Conservation (phyloP, 2,888 invertebrate species). For the Drosophila borealis region DNA sequence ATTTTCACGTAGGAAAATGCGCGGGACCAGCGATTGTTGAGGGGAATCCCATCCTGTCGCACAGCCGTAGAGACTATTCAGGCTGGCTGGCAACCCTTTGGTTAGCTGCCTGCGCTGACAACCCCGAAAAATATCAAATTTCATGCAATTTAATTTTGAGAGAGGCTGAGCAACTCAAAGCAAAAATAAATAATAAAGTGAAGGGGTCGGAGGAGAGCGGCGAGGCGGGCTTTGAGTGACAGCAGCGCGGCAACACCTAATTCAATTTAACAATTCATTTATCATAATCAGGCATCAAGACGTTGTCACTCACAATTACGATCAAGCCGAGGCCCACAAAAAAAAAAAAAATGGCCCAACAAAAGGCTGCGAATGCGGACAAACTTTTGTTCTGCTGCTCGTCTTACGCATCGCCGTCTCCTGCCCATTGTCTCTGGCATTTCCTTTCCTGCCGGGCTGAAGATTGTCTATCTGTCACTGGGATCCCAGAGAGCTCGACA, state of each 20-base stretch:
- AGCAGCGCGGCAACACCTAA: slow-evolving; percentile 80
- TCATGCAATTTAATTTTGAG: slow-evolving; percentile 80
- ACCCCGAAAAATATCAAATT: slow-evolving; percentile 77
- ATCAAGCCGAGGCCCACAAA: slow-evolving; percentile 49
- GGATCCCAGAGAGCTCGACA: slow-evolving; percentile 60
- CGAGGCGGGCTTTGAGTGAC: slow-evolving; percentile 73
- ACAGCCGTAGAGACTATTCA: slow-evolving; percentile 19
- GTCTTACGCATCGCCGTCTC: slow-evolving; percentile 54
- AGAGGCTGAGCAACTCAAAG: slow-evolving; percentile 57
- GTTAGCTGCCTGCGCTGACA: slow-evolving; percentile 49
- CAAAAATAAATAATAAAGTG: slow-evolving; percentile 31
- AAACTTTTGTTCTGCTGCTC: slow-evolving; percentile 64
- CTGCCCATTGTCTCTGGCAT: slow-evolving; percentile 6
- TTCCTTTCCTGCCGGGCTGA: slow-evolving; percentile 17
- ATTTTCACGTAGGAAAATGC: slow-evolving; percentile 53
- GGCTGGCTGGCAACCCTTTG: slow-evolving; percentile 57
- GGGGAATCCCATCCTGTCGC: slow-evolving; percentile 54
- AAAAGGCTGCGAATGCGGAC: slow-evolving; percentile 41
- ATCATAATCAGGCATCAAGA: slow-evolving; percentile 81
- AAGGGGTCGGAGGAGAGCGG: slow-evolving; percentile 7
- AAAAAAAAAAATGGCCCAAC: slow-evolving; percentile 14
- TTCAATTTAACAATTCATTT: slow-evolving; percentile 82
- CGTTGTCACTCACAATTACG: slow-evolving; percentile 80
- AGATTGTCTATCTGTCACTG: slow-evolving; percentile 74
- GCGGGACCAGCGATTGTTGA: slow-evolving; percentile 60